Conservation (phyloP, 2,797 vertebrate species). For the Pangasius djambal region DNA sequence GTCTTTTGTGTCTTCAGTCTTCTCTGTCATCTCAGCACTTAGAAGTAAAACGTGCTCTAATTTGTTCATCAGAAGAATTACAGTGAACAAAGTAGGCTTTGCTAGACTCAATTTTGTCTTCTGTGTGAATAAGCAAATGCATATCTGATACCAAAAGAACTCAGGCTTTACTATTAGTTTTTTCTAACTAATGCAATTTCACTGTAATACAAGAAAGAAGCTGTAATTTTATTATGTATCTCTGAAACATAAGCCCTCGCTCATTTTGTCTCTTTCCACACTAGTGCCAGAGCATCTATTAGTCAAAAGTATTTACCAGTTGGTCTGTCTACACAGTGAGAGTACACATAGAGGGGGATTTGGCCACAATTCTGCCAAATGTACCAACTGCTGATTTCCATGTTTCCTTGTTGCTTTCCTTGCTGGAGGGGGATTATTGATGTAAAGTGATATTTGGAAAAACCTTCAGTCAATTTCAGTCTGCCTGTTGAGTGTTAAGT, state of each 20-base stretch:
- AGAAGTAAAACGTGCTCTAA: constrained; percentile 35
- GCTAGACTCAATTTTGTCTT: constrained; percentile 26
- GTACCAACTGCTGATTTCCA: constrained; percentile 57
- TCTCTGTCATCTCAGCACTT: constrained; percentile 13
- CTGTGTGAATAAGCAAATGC: constrained; percentile 38
- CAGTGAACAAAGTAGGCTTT: constrained; percentile 38
- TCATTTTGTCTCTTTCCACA: constrained; percentile 62
- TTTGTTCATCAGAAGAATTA: constrained; percentile 44
- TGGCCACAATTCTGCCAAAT: constrained; percentile 50
- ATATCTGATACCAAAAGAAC: constrained; percentile 39
- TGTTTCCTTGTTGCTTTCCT: constrained; percentile 49
- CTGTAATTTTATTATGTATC: constrained; percentile 59
- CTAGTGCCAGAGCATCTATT: constrained; percentile 80
- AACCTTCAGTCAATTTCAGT: constrained; percentile 31
- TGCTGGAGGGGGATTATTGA: constrained; percentile 46
- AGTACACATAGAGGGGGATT: constrained; percentile 38
- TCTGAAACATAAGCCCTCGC: constrained; percentile 71
- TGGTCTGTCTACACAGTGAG: constrained; percentile 79
- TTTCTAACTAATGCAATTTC: constrained; percentile 54
- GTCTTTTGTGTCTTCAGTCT: background rate
- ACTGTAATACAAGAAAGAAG: constrained; percentile 59
- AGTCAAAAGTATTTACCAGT: constrained; percentile 83
- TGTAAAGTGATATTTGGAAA: constrained; percentile 57
- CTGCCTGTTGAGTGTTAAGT: constrained; percentile 36
- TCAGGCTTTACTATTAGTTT: constrained; percentile 44